These are phyloP conservation scores for Xanthostigma xanthostigma DNA, from an alignment of 2,888 invertebrate species.

Conservation along the genomic window DNA sequence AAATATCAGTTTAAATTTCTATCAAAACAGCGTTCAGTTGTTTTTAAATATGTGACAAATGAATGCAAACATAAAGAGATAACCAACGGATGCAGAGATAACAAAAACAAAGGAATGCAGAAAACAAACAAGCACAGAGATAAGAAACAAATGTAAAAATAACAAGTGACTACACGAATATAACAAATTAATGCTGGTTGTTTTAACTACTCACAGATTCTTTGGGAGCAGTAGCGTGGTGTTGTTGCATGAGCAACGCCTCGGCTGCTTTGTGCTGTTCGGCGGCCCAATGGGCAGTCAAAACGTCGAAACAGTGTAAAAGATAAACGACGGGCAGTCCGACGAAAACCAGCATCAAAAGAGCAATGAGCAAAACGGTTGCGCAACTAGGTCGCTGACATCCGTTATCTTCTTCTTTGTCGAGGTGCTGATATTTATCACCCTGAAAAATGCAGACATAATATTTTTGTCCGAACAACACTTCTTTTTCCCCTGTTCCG, in stretches of 20 bases:
- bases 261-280: conserved; percentile 3
- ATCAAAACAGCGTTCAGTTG: too few relatives aligned
- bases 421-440: conserved; percentile 21
- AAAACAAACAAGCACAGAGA: too few relatives aligned
- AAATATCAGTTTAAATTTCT: too few relatives aligned
- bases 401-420: conserved; percentile 12
- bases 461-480: background rate
- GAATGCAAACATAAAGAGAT: too few relatives aligned
- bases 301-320: conserved; percentile 26
- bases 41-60: too few relatives aligned
- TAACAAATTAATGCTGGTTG: background rate
- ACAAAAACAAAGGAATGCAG: too few relatives aligned
- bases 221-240: conserved; percentile 5
- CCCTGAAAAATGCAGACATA: conserved; percentile 14
- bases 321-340: conserved; percentile 28
- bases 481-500: background rate
- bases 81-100: too few relatives aligned
- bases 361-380: conserved; percentile 22
- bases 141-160: too few relatives aligned
- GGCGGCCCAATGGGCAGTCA: conserved; percentile 17
- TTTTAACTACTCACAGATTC: conserved; percentile 14
- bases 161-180: background rate
- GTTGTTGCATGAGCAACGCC: too few relatives aligned
- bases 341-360: conserved; percentile 27
- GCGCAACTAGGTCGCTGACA: conserved; percentile 24